Evolutionary conservation across 2,797 vertebrate genomes (phyloP), one percentile per base, ranked within the genome.

Genomic region (Bradypodion ventrale): DNA sequence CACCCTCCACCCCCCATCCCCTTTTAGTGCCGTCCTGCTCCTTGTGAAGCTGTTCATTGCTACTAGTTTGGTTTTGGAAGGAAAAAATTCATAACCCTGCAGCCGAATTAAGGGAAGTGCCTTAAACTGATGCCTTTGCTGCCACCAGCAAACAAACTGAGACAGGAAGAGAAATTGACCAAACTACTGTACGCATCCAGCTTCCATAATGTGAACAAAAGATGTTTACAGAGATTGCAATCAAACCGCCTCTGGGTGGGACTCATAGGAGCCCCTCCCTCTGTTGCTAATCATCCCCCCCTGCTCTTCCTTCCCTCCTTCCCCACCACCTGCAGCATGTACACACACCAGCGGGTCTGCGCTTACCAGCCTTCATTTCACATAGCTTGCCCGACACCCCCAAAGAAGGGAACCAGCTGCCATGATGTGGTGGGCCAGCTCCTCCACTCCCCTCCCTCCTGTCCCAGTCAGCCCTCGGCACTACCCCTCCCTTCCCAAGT

Each of bases 311-410:
- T n/a, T 49, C 81, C 27, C 49, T 5, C 35, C 19, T 10, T 88
- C 90, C 90, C 89, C 93, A 94, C 94, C 92, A 10, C 83, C 52
- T 63, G 68, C 68, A 65, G 44, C 56, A 60, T n/a, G n/a, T 77
- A 44, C 62, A 81, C 74, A 49, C 73, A 76, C 32, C 16, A 27
- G 74, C 81, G 74, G 84, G 75, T 62, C 90, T 94, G 91, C 94
- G 46, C 35, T 35, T 40, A 66, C 81, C 77, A 65, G 32, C 77
- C 77, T 82, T 62, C 81, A 73, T 79, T 79, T 60, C 84, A 42
- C 49, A 35, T 62, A 12, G 70, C 83, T 80, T 68, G 60, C 29
- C 60, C 63, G n/a, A 12, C 37, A 16, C 4, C 42, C 83, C 76
- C 59, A 56, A 73, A 66, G 69, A 84, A 84, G 77, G 78, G 83